Evolutionary conservation across 2,797 vertebrate species (phyloP), one percentile per base, ranked within the genome.

Genomic region (Trachurus trachurus): DNA sequence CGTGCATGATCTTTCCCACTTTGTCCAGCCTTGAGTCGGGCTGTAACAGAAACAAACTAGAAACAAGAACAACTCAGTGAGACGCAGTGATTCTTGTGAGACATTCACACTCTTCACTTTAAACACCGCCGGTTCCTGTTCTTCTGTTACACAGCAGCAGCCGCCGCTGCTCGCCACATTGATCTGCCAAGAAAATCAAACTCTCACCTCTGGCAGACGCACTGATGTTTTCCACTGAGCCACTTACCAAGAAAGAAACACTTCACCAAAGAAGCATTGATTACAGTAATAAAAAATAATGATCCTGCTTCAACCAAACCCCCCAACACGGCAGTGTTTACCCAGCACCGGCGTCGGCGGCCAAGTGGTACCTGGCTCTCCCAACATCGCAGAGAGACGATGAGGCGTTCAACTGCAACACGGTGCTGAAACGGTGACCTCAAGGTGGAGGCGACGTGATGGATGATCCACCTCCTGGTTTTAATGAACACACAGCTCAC

Each of bases 391-490:
- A 21, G 34, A 19, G 59, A 26, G 4, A 21, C 1, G 5, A 17
- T 19, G 3, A 37, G 9, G 42, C 34, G 39, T 52, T 61, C 66
- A 66, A 31, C 61, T 16, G 56, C 49, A 59, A 3, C 53, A 9
- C 19, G 2, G 31, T 21, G 59, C 0, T 5, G 49, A 49, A 61
- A 22, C 29, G 13, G 47, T 26, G 54, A 68, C 65, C 68, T 74
- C 34, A 6, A 74, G 84, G 74, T 37, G 47, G 59, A 52, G 42
- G 15, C 26, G 44, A 40, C 26, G 15, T 81, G 89, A 87, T 76
- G 74, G 79, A 90, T 75, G 76, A 74, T 21, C 68, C 53, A 9
- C 34, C 73, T 54, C 53, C 45, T 39, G 26, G 37, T 75, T 85
- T 77, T 82, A 87, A 87, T 81, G 68, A 87, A 70, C 37, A 22